Evolutionary conservation across 1,140 invertebrate species (phyloP), one percentile per base, ranked within the genome.

Genomic region (Vanessa tameamea): DNA sequence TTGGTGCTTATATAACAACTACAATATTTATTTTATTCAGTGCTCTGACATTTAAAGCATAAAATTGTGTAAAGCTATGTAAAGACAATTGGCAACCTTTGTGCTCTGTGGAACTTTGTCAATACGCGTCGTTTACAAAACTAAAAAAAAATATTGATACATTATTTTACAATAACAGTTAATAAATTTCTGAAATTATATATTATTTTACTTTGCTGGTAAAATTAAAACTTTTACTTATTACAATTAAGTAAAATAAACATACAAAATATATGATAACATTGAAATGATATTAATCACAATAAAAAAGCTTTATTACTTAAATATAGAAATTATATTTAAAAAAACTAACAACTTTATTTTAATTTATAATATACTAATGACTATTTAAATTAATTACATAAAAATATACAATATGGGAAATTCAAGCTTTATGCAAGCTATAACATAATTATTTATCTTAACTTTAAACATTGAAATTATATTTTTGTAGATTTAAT

Each of bases 1-100:
- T 75, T 51, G 47, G 68, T 75, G 73, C 68, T 65, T 63, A 55
- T 43, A 67, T 47, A 75, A 75, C 63, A 69, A 66, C 64, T 50
- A 70, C 43, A 50, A n/a, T 37, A 37, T 63, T 26, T 47, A 64
- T 64, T 64, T 48, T 64, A 48, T 64, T 26, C 20, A 59, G 23
- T 59, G 55, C 23, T 11, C 15, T 61, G 14, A 61, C 26, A 61
- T 37, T 61, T 61, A 37, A 61, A 61, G 57, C 57, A 61, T 61
- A 26, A 59, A 3, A 0, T 20, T 55, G 9, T 1, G 53, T 20
- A 23, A 16, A 20, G 5, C 9, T 55, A 23, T 20, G n/a, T 55
- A 57, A 57, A 31, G 26, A 31, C 26, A 31, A 31, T 31, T 6
- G 26, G 26, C 26, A 31, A 31, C 26, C 1, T 6, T 31, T 8